Percentiles rank a stretch among this genome's conserved stretches.
Conservation (phyloP, 1,140 invertebrate species). For the Monochamus saltuarius region DNA sequence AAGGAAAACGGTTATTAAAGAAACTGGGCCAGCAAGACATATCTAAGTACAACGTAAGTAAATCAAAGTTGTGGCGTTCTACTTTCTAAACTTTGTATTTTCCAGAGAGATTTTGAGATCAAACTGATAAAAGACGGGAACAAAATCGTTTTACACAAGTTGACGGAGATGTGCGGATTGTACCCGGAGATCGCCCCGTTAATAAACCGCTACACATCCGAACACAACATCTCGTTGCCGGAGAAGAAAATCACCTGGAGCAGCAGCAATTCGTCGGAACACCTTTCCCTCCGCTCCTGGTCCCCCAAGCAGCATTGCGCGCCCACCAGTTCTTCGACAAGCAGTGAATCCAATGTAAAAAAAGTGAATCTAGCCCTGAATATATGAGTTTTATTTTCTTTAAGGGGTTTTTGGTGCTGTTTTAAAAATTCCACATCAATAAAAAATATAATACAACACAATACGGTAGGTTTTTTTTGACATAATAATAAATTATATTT, state of each 20-base stretch:
- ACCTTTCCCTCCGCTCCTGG: too few species aligned
- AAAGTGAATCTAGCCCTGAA: slow-evolving; percentile 6
- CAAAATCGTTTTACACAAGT: slow-evolving; percentile 46
- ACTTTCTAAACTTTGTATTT: slow-evolving; percentile 13
- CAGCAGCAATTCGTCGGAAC: neutral
- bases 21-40: slow-evolving; percentile 27
- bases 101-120: slow-evolving; percentile 46
- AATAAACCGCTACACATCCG: slow-evolving; percentile 31
- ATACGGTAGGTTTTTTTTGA: too few species aligned
- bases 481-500: neutral
- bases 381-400: neutral
- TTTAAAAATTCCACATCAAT: too few species aligned
- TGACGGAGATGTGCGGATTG: slow-evolving; percentile 48
- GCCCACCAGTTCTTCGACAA: neutral
- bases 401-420: slow-evolving; percentile 1
- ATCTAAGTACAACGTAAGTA: slow-evolving; percentile 42
- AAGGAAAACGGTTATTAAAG: slow-evolving; percentile 35
- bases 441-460: too few species aligned
- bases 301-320: neutral
- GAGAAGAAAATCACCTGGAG: slow-evolving; percentile 17
- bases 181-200: slow-evolving; percentile 40
- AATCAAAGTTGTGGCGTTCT: neutral
- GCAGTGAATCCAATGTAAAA: neutral
- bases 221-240: slow-evolving; percentile 36
- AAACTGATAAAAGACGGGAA: slow-evolving; percentile 46